phyloP scores from a whole-genome alignment of 2,888 invertebrate genomes.

The Autographa gamma region DNA sequence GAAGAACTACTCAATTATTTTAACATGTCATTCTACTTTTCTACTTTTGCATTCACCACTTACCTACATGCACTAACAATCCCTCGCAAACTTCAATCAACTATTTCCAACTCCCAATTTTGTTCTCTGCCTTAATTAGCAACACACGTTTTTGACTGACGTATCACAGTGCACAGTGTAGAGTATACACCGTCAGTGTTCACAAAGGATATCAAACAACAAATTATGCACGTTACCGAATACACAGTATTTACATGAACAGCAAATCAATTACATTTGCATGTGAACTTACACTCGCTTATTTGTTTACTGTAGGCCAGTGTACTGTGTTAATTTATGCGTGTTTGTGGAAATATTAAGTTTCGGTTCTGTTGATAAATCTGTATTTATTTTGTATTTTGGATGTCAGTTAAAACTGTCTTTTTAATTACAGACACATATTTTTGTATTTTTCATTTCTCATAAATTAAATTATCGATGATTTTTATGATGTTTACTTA shows the following conservation, averaged over 20 bases:
- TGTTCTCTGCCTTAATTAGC: background rate
- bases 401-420: no score
- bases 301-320: constrained; percentile 26
- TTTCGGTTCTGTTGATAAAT: constrained; percentile 1
- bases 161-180: constrained; percentile 1
- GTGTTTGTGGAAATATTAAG: constrained; percentile 25
- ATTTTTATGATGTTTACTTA: no score
- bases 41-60: no score
- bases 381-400: background rate
- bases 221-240: constrained; percentile 22
- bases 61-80: background rate
- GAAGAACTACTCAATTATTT: no score
- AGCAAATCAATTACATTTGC: constrained; percentile 53
- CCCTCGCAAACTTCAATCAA: background rate
- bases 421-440: no score
- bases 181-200: constrained; percentile 23
- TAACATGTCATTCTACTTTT: no score
- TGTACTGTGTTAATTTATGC: constrained; percentile 27
- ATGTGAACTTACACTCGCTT: constrained; percentile 31
- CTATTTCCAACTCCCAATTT: background rate
- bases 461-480: no score
- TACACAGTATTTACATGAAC: constrained; percentile 20
- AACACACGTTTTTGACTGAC: constrained; percentile 11
- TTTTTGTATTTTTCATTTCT: no score
- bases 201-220: constrained; percentile 24